These are phyloP conservation scores for Agrochola litura DNA, from an alignment of 2,888 invertebrate species.

Conservation along the genomic window DNA sequence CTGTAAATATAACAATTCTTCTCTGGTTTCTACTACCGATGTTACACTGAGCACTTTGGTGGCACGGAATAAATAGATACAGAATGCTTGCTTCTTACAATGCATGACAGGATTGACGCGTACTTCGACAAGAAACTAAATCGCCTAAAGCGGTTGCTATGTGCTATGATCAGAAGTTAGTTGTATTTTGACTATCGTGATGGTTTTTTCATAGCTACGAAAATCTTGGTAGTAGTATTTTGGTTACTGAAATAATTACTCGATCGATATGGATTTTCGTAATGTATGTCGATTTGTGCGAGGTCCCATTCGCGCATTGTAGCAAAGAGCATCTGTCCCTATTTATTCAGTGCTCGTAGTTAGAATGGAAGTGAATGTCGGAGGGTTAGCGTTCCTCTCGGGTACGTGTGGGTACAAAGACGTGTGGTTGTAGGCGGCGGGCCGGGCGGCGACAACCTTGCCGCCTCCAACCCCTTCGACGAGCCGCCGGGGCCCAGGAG, in stretches of 20 bases:
- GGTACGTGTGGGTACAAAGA: constrained; percentile 72
- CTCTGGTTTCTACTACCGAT: constrained; percentile 34
- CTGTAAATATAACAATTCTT: constrained; percentile 58
- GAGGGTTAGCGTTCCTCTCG: constrained; percentile 64
- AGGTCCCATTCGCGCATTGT: constrained; percentile 15
- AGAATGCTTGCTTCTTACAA: constrained; percentile 25
- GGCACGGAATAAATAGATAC: constrained; percentile 43
- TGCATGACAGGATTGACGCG: constrained; percentile 3
- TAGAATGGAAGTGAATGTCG: constrained; percentile 38
- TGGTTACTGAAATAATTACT: background rate
- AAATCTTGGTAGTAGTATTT: constrained; percentile 5
- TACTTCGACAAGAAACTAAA: background rate
- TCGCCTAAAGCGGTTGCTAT: background rate
- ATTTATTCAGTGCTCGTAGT: constrained; percentile 37
- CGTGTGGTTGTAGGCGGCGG: constrained; percentile 88
- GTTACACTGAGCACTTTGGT: constrained; percentile 44
- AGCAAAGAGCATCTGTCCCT: constrained; percentile 3
- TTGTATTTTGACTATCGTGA: background rate
- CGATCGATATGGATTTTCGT: background rate
- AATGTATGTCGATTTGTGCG: background rate
- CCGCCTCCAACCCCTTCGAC: constrained; percentile 96
- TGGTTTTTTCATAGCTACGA: background rate
- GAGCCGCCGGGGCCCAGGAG: constrained; percentile 92
- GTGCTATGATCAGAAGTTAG: background rate
- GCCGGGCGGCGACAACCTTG: constrained; percentile 93